phyloP scores from a whole-genome alignment of 2,888 invertebrate species.

The Drosophila mettleri region DNA sequence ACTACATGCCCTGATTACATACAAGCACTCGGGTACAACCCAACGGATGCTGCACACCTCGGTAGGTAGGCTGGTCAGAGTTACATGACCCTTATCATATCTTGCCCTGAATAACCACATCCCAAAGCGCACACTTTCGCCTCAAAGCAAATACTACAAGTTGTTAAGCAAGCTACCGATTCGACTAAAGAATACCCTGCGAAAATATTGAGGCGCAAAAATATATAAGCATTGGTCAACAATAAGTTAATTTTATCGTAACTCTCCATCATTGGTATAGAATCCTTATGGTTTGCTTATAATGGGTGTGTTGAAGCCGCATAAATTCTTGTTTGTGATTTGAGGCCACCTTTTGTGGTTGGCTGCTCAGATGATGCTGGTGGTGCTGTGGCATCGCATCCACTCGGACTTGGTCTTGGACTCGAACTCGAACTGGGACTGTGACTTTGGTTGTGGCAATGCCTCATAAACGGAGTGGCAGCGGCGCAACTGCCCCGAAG shows the following conservation, averaged over 20 bases:
- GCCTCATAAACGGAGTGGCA: slow-evolving; percentile 73
- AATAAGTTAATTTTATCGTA: not conserved
- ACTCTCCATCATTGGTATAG: not conserved
- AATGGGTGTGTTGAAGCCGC: slow-evolving; percentile 44
- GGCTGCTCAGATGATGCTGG: slow-evolving; percentile 23
- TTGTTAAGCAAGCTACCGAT: not conserved
- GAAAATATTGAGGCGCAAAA: not conserved
- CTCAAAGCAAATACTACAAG: slow-evolving; percentile 60
- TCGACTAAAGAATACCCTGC: slow-evolving; percentile 25
- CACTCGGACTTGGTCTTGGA: slow-evolving; percentile 19
- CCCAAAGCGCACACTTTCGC: slow-evolving; percentile 72
- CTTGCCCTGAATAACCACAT: slow-evolving; percentile 58
- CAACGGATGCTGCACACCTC: slow-evolving; percentile 21
- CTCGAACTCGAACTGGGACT: slow-evolving; percentile 18
- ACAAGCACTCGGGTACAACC: slow-evolving; percentile 2
- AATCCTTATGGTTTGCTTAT: not conserved
- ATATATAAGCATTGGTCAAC: not conserved
- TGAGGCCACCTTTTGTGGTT: slow-evolving; percentile 53
- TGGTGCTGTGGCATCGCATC: slow-evolving; percentile 32
- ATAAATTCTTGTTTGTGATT: slow-evolving; percentile 59
- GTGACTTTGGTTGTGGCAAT: slow-evolving; percentile 40
- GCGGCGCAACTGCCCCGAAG: slow-evolving; percentile 62
- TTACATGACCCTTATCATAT: slow-evolving; percentile 72
- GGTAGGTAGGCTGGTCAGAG: slow-evolving; percentile 36
- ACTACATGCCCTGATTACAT: slow-evolving; percentile 32